These are phyloP conservation scores for Leptogaster cylindrica DNA, from an alignment of 2,888 invertebrate genomes.

Conservation along the genomic window DNA sequence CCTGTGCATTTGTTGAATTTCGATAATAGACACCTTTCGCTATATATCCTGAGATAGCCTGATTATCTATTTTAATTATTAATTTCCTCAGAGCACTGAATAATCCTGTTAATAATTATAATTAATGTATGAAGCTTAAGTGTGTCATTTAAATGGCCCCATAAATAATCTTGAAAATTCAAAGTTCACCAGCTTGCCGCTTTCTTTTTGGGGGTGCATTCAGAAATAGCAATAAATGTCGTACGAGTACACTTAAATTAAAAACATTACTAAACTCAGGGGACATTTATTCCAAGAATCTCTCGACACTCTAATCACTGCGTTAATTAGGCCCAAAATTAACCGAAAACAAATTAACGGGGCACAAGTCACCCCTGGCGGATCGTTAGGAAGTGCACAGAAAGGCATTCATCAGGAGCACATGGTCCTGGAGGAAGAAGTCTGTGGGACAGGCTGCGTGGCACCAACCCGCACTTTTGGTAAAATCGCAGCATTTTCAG, in stretches of 20 bases:
- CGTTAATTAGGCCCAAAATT: slow-evolving; percentile 46
- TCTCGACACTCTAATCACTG: slow-evolving; percentile 45
- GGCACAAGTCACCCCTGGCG: slow-evolving; percentile 32
- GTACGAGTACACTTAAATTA: slow-evolving; percentile 8
- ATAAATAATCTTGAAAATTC: slow-evolving; percentile 33
- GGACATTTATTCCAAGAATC: slow-evolving; percentile 36
- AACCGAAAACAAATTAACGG: slow-evolving; percentile 46
- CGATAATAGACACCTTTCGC: too few species aligned
- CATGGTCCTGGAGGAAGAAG: slow-evolving; percentile 1
- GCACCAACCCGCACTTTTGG: slow-evolving; percentile 10
- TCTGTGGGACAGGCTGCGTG: slow-evolving; percentile 11
- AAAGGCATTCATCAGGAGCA: background rate
- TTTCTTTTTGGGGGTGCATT: slow-evolving; percentile 11
- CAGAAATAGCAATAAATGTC: slow-evolving; percentile 44
- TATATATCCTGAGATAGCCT: too few species aligned
- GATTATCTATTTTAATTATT: too few species aligned
- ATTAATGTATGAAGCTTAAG: too few species aligned
- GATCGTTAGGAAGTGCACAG: slow-evolving; percentile 24
- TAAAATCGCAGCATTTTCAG: slow-evolving; percentile 19
- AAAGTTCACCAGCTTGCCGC: slow-evolving; percentile 38
- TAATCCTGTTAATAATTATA: too few species aligned
- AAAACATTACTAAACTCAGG: slow-evolving; percentile 24
- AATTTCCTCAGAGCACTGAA: too few species aligned
- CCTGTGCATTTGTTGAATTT: too few species aligned
- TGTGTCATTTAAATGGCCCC: too few species aligned